A percentile compares a stretch with the other conserved stretches of the same genome.
Conservation (phyloP, 2,888 invertebrate genomes). For the Cylindroiulus punctatus region DNA sequence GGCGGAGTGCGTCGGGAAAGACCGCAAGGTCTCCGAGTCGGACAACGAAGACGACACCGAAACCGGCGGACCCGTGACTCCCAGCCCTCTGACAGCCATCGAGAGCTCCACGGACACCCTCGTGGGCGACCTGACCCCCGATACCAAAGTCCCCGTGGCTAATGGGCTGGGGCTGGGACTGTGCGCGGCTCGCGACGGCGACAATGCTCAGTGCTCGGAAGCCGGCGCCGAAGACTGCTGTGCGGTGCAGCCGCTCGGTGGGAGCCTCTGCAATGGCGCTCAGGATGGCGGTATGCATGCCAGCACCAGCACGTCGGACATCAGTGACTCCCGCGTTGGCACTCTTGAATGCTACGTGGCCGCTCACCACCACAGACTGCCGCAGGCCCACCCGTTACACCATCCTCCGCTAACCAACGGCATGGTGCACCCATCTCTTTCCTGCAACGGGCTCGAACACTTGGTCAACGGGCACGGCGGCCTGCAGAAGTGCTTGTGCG, state of each 20-base stretch:
- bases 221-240: background rate
- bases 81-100: constrained; percentile 60
- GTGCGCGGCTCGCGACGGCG: constrained; percentile 59
- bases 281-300: constrained; percentile 58
- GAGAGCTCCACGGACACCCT: constrained; percentile 72
- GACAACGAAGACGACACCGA: constrained; percentile 48
- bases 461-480: constrained; percentile 48
- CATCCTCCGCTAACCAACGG: background rate
- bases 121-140: constrained; percentile 62
- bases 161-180: background rate
- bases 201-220: background rate
- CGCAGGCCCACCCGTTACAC: background rate
- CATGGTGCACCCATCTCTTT: background rate
- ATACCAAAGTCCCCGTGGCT: constrained; percentile 42
- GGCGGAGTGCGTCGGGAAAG: background rate
- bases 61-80: background rate
- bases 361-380: background rate
- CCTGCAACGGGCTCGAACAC: background rate
- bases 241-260: background rate
- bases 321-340: constrained; percentile 56
- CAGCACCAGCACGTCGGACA: constrained; percentile 65
- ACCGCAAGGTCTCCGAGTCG: constrained; percentile 57
- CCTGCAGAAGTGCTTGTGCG: background rate
- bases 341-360: background rate
- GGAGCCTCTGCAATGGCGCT: background rate